Evolutionary conservation across 2,113 vertebrate genomes (phyloP).

Genomic region (Larimichthys polyactis): DNA sequence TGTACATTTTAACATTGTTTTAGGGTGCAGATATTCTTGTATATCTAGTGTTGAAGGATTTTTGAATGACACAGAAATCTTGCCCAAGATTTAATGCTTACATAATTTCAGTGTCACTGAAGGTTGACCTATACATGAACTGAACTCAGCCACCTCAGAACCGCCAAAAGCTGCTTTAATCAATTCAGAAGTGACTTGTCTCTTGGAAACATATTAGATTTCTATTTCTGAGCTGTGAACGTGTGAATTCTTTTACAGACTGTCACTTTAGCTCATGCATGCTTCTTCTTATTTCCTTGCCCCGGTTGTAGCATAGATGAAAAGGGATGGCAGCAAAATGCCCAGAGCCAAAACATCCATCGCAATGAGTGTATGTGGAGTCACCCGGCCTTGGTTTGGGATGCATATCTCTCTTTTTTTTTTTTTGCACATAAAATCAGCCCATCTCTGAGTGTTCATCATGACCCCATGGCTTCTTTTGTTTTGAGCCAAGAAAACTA

Average conservation of each 20-base stretch:
- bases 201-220: conserved; percentile 19
- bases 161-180: not conserved
- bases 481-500: not conserved
- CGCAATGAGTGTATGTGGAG: not conserved
- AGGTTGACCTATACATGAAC: conserved; percentile 15
- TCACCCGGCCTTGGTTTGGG: conserved; percentile 4
- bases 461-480: conserved; percentile 3
- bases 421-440: conserved; percentile 19
- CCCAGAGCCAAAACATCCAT: conserved; percentile 50
- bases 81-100: not conserved
- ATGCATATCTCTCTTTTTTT: conserved; percentile 23
- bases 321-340: conserved; percentile 27
- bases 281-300: conserved; percentile 41
- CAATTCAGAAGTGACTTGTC: not conserved
- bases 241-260: conserved; percentile 37
- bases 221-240: conserved; percentile 18
- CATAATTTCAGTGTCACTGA: not conserved
- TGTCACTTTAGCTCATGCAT: conserved; percentile 54
- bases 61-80: not conserved
- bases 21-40: no score
- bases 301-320: conserved; percentile 31
- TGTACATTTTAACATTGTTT: no score
- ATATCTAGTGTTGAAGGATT: no score
- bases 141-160: not conserved
- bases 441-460: conserved; percentile 21